Conservation (phyloP, 2,797 vertebrate genomes). For the Pogoniulus pusillus region DNA sequence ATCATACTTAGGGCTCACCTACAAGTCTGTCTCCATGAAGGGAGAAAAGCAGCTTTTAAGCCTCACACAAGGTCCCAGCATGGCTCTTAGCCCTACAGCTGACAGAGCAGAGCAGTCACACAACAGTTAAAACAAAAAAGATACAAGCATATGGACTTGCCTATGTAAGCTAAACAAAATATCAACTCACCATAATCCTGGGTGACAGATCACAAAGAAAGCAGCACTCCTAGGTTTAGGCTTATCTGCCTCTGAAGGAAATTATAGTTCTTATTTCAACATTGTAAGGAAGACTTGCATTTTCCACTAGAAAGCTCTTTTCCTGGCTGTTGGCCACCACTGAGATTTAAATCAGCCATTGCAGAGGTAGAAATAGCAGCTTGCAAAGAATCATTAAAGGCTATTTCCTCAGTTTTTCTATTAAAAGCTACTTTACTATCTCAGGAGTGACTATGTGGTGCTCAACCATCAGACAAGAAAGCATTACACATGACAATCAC, state of each 20-base stretch:
- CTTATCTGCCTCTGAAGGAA: neutral
- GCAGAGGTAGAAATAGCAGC: neutral
- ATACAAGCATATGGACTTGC: neutral
- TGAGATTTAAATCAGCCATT: conserved; percentile 4
- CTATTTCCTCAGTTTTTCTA: conserved; percentile 26
- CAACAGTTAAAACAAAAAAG: neutral
- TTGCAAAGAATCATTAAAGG: conserved; percentile 4
- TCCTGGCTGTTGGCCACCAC: neutral
- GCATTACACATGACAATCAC: neutral
- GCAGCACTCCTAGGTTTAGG: neutral
- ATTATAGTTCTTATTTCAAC: neutral
- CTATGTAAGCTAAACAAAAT: neutral
- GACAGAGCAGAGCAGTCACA: neutral
- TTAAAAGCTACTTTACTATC: neutral
- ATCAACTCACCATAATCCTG: neutral
- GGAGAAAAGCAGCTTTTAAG: neutral
- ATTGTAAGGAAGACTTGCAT: neutral
- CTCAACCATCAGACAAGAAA: neutral
- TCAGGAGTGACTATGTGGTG: neutral
- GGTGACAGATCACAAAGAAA: neutral
- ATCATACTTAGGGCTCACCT: neutral
- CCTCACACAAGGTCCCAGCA: neutral
- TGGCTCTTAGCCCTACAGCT: neutral
- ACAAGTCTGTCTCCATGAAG: neutral
- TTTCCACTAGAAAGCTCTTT: conserved; percentile 1